Base-by-base conservation (phyloP, 2,888 invertebrate species). In the Trissolcus japonicus region DNA sequence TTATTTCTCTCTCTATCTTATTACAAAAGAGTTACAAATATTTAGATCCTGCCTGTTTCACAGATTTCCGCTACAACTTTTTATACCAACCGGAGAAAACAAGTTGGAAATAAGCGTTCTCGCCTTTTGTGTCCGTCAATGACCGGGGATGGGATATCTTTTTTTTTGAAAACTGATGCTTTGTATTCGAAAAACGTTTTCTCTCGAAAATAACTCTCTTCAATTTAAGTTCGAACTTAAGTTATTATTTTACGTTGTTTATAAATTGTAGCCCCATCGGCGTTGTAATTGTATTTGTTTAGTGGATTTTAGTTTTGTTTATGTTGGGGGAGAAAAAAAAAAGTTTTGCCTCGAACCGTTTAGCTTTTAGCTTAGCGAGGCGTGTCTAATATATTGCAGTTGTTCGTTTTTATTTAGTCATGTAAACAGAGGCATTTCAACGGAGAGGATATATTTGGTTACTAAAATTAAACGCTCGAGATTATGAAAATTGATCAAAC, bases 11-110 rank as follows among this genome's bases (percentile, higher is more conserved):
- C 14, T n/a, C n/a, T 72, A 53, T 72, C 59, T 63, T 53, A 59
- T 63, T 59, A 63, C 59, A 57, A 46, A 43, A 19, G 53, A 21
- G 51, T 63, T 43, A 51, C 63, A 71, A 71, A 62, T 71, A 71
- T 71, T 71, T 71, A 41, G 56, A 71, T 56, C 56, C 21, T 53
- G 41, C 16, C 19, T 19, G 53, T 46, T 46, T 46, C 35, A 35
- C 7, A 35, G 16, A 46, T 46, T 46, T 46, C 16, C 46, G 46
- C 46, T 46, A 25, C 19, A 25, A 16, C 16, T 55, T 35, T 55
- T 35, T 35, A 7, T 55, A 6, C 2, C n/a, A n/a, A 14, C 35
- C 16, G 54, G n/a, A 50, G 46, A n/a, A 16, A 46, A 35, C 55
- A 55, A 55, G 40, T 55, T 55, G 35, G 11, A 35, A 35, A 35